A percentile compares a stretch with the other conserved stretches of the same genome.
phyloP scores from a whole-genome alignment of 2,888 invertebrate species.

The Drosophila demipolita region DNA sequence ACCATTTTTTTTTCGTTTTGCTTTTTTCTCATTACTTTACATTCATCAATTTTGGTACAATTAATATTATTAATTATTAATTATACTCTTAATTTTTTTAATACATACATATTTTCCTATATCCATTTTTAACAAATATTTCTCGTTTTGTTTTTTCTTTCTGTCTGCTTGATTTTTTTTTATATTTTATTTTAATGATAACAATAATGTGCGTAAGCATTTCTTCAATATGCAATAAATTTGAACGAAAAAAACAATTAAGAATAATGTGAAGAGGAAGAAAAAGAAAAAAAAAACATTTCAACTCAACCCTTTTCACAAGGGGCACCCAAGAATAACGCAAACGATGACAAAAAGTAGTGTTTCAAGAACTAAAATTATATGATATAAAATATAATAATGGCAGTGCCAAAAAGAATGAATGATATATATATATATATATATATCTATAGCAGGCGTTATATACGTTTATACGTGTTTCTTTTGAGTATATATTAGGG shows the following conservation, averaged over 20 bases:
- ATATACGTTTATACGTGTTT: not conserved
- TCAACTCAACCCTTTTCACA: slow-evolving; percentile 42
- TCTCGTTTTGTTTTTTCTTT: slow-evolving; percentile 38
- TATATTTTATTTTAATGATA: slow-evolving; percentile 56
- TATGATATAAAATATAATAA: slow-evolving; percentile 23
- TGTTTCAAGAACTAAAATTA: slow-evolving; percentile 29
- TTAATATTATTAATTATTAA: slow-evolving; percentile 69
- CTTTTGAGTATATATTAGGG: slow-evolving; percentile 5
- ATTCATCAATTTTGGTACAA: slow-evolving; percentile 78
- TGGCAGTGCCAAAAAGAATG: slow-evolving; percentile 56
- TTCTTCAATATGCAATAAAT: slow-evolving; percentile 39
- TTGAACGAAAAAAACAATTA: slow-evolving; percentile 32
- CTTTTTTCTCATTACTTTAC: slow-evolving; percentile 55
- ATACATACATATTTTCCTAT: slow-evolving; percentile 44
- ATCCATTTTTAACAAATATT: slow-evolving; percentile 65
- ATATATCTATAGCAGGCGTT: slow-evolving; percentile 22
- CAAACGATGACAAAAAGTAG: slow-evolving; percentile 9
- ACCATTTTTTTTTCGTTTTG: slow-evolving; percentile 41
- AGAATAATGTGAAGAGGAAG: slow-evolving; percentile 6
- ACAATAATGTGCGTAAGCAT: slow-evolving; percentile 79
- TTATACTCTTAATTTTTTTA: slow-evolving; percentile 56
- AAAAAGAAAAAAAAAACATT: slow-evolving; percentile 20
- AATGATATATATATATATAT: slow-evolving; percentile 19
- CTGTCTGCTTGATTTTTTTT: slow-evolving; percentile 26
- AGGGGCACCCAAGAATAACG: slow-evolving; percentile 37